Percentiles rank a stretch among this genome's conserved stretches.
phyloP scores from a whole-genome alignment of 2,888 invertebrate species.

The Fissipunctia ypsillon region DNA sequence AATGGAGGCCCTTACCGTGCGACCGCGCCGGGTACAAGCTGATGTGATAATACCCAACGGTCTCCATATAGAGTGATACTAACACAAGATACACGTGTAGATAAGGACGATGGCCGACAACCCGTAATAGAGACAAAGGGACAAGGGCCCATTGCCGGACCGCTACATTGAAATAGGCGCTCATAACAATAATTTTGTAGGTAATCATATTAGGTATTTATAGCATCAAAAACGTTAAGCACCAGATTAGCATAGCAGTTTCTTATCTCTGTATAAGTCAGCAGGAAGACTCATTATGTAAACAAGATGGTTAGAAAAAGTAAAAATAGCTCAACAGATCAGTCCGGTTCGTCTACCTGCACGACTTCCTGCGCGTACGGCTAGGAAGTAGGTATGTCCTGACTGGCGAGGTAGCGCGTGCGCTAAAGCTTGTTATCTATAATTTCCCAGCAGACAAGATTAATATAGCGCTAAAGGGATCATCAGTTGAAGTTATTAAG shows the following conservation, averaged over 20 bases:
- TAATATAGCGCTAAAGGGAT: slow-evolving; percentile 74
- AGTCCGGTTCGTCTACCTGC: slow-evolving; percentile 77
- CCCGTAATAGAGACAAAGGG: slow-evolving; percentile 87
- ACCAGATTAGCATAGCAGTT: slow-evolving; percentile 68
- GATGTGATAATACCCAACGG: slow-evolving; percentile 88
- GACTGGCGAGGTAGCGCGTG: slow-evolving; percentile 75
- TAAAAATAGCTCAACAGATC: slow-evolving; percentile 76
- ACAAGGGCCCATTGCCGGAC: slow-evolving; percentile 78
- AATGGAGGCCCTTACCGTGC: slow-evolving; percentile 87
- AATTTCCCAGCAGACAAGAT: slow-evolving; percentile 75
- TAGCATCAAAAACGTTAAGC: slow-evolving; percentile 65
- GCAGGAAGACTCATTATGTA: slow-evolving; percentile 76
- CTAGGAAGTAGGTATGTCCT: slow-evolving; percentile 75
- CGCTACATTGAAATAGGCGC: slow-evolving; percentile 65
- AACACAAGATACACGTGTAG: slow-evolving; percentile 87
- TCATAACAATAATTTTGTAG: slow-evolving; percentile 73
- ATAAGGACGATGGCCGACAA: slow-evolving; percentile 82
- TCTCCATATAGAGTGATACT: slow-evolving; percentile 88
- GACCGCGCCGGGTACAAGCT: slow-evolving; percentile 81
- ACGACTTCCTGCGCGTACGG: slow-evolving; percentile 77
- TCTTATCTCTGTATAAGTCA: slow-evolving; percentile 72
- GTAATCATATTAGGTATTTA: slow-evolving; percentile 72
- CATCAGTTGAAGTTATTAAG: slow-evolving; percentile 68
- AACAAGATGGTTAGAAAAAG: slow-evolving; percentile 75
- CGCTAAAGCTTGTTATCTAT: slow-evolving; percentile 72